Base-by-base conservation (phyloP, 1,140 invertebrate species). In the Nylanderia fulva region DNA sequence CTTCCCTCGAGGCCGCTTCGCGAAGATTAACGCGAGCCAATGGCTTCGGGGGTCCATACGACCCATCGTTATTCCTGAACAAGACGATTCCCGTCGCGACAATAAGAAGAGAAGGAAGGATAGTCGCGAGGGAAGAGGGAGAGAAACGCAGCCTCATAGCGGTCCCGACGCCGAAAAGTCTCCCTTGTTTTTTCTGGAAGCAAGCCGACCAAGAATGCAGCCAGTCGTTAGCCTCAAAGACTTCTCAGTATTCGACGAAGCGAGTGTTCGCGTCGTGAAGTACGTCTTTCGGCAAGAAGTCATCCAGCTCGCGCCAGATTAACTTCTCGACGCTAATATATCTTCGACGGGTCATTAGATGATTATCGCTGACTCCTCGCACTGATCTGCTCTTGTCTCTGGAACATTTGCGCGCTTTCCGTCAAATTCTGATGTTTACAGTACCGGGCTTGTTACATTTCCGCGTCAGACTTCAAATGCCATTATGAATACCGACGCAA, bases 31-130 rank as follows among this genome's bases (percentile, higher is more conserved):
- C 80, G 86, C 88, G 82, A 91, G 86, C 86, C 88, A 91, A 91
- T 86, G 75, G 89, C 86, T 90, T 86, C 80, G 85, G 83, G 88
- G 15, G 71, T 76, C 87, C 89, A 86, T 29, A 88, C 85, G 86
- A 63, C n/a, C n/a, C n/a, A 76, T 86, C 64, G 92, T 93, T 92
- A 92, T 92, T 92, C 90, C 84, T 89, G 89, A 88, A 90, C 88
- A 88, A 89, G 87, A 90, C 86, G 71, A 77, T 86, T 90, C 79
- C 89, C 77, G 91, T 86, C 80, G 86, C 58, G 85, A 60, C 75
- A 85, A 71, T 27, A 52, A 39, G 27, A 52, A 54, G 42, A 77
- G 9, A 24, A 58, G 21, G 15, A 39, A 1, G 2, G n/a, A 72
- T 15, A 54, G 45, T 24, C 24, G 24, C 6, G 61, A 48, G 63